Evolutionary conservation across 1,140 invertebrate genomes (phyloP).

Genomic region (Pseudomyrmex sp.): DNA sequence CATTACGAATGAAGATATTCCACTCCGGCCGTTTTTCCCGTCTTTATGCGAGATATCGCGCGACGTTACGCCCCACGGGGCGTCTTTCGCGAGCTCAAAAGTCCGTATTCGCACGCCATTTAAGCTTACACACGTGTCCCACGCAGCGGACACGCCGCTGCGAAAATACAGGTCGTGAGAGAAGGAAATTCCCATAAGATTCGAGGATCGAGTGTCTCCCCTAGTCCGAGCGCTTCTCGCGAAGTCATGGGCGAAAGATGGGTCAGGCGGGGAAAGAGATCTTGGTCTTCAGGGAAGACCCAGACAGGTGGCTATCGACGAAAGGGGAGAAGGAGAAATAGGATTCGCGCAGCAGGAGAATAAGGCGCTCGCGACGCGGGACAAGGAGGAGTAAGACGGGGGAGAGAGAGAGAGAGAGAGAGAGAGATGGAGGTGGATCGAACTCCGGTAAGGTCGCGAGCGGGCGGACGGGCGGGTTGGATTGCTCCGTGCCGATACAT

Average conservation of each 20-base stretch:
- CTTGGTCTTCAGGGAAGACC: not conserved
- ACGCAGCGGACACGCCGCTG: not conserved
- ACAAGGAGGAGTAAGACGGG: not conserved
- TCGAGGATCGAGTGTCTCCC: not conserved
- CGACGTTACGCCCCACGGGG: conserved; percentile 34
- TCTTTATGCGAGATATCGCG: conserved; percentile 65
- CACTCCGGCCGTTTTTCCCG: not conserved
- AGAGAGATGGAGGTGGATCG: conserved; percentile 8
- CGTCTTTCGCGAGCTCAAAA: conserved; percentile 2
- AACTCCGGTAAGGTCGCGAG: conserved; percentile 47
- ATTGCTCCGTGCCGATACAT: conserved; percentile 41
- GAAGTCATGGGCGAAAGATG: not conserved
- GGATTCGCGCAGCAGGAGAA: conserved; percentile 10
- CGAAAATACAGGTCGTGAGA: not conserved
- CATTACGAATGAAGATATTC: conserved; percentile 52
- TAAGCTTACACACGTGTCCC: not conserved
- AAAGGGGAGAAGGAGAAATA: not conserved
- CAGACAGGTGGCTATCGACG: conserved; percentile 42
- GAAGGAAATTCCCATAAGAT: not conserved
- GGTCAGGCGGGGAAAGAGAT: not conserved
- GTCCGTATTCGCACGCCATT: conserved; percentile 12
- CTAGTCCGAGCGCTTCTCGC: not conserved
- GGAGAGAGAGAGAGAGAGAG: not conserved
- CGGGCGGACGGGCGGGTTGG: conserved; percentile 44
- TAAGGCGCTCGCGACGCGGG: not conserved